Evolutionary conservation across 2,113 vertebrate genomes (phyloP), one percentile per base, ranked within the genome.

Genomic region (Delphinapterus leucas): DNA sequence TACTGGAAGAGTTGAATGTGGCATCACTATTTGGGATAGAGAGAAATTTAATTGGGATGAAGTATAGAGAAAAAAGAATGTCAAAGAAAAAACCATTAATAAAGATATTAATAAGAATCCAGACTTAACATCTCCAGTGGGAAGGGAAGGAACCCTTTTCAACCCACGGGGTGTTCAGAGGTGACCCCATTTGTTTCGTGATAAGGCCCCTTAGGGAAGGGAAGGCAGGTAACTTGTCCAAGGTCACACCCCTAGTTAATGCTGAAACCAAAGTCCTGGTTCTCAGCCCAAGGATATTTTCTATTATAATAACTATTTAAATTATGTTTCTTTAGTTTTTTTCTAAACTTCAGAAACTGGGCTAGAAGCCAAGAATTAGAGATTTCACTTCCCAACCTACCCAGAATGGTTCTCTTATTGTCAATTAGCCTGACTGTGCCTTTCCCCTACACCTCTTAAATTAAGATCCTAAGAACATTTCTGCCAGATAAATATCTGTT

Each of bases 301-400:
- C 67, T 73, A 58, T 49, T 63, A 73, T 68, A n/a, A 81, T 47
- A 63, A 14, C 41, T 93, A 65, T 44, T 73, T 85, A 91, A 91
- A 86, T 94, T 70, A 84, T 67, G 3, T 61, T 95, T 81, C 63
- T 70, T 90, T 63, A 63, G 3, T 92, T 90, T 94, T 94, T 89
- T 79, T 63, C 73, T 74, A 28, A 68, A 82, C 49, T 93, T 94
- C 67, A 58, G 55, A 93, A 90, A 61, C 36, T 88, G 58, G 84
- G 61, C 68, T 36, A 83, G 41, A 73, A 92, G 61, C 67, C 88
- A 96, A 92, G 55, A 58, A 93, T 95, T 90, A 65, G 33, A 95
- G 65, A 55, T 82, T 97, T 97, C 53, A 90, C 96, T 95, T 96
- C 47, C 55, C 49, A 17, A 82, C 76, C 38, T 47, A 79, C 14